Base-by-base conservation (phyloP, 2,888 invertebrate species). In the Drosophila robusta region DNA sequence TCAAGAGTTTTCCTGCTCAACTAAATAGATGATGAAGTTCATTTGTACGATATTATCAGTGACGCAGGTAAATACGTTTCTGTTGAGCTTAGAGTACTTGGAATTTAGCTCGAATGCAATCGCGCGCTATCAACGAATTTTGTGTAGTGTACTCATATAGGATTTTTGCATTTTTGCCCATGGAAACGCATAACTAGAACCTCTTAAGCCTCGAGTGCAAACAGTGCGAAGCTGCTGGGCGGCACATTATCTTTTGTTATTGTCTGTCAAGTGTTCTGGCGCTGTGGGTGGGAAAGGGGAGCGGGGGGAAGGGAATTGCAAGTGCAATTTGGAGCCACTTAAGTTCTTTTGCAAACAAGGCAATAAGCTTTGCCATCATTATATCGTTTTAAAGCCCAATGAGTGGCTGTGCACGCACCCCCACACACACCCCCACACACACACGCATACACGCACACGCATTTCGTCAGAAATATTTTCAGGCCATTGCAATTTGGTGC, bases 271-370 rank as follows among this genome's bases (percentile, higher is more conserved):
- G 62, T 45, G 44, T 12, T 18, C 11, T 47, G n/a, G 16, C 1
- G 32, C 0, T 1, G 8, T 16, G 26, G 24, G n/a, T 2, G 18
- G 8, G 29, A 2, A 2, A 18, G 29, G 16, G 26, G n/a, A n/a
- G n/a, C n/a, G n/a, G n/a, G n/a, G n/a, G n/a, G n/a, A n/a, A n/a
- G n/a, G n/a, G n/a, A n/a, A n/a, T n/a, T n/a, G n/a, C 68, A 80
- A 82, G 69, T 82, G 86, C 81, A 82, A 65, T 78, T 75, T 45
- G 51, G 64, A 60, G 75, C 44, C 78, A 86, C 84, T 86, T 82
- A 78, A 78, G 80, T 76, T 70, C 29, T 47, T 70, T 18, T 34
- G 56, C 76, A 86, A 86, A 80, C 84, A 83, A 29, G 58, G 62
- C 70, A 63, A 69, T 74, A 76, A 83, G 78, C 80, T 74, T 76